Base-by-base conservation (phyloP, 1,140 invertebrate genomes). In the Saccostrea cuccullata region DNA sequence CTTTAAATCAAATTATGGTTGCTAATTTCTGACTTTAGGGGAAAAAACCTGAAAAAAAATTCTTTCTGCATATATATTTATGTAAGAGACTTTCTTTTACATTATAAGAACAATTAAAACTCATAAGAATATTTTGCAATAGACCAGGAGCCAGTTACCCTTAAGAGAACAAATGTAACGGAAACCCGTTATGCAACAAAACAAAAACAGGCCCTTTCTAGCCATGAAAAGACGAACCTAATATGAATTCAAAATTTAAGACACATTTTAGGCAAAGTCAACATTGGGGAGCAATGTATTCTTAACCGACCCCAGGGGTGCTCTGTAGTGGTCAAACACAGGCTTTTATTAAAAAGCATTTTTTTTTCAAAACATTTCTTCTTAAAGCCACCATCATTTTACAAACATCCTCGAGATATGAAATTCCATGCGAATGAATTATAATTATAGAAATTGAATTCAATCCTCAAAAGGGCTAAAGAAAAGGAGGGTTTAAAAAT, bases 391-490 rank as follows among this genome's bases (percentile, higher is more conserved):
- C 70, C 70, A 77, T 77, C 70, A n/a, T 84, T 84, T 55, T 55
- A 55, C 17, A 84, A 84, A 84, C 82, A 84, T 84, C 82, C 82
- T 84, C 82, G 40, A 84, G 82, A 84, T 56, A 84, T 84, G 9
- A 84, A 84, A 84, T 84, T 84, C 82, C 82, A 84, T 84, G 55
- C 47, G 26, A 36, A 20, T 84, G 82, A 84, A 84, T 56, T n/a
- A 84, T 84, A 20, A 64, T 20, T 55, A 84, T 84, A 36, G 55
- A 84, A 84, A 84, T 36, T 84, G 82, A 84, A 84, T 84, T n/a
- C 36, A 55, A 55, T 84, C n/a, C 20, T 84, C 12, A 55, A 84
- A 56, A 55, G 82, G 30, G 40, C 40, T 20, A 84, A 84, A 84
- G 82, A 84, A 84, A 84, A 55, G 82, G 11, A 26, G 13, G 70